Conservation (phyloP, 2,113 vertebrate species). For the Okapia johnstoni region DNA sequence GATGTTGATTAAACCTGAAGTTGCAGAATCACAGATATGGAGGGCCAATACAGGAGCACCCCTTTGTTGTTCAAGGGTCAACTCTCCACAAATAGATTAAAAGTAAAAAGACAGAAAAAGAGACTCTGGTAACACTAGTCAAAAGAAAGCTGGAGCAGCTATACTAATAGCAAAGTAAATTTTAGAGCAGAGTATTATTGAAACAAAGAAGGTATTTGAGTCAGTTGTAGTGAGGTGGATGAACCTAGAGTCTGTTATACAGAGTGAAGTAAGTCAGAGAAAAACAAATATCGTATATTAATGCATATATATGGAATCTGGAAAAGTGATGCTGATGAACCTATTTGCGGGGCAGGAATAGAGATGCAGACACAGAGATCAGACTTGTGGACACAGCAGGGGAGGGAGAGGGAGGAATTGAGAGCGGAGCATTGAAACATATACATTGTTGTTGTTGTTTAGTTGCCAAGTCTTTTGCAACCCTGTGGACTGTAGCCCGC, state of each 20-base stretch:
- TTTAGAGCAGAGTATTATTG: background rate
- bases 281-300: background rate
- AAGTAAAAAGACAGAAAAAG: background rate
- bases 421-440: background rate
- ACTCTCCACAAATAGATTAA: background rate
- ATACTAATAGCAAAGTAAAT: background rate
- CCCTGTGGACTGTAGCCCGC: background rate
- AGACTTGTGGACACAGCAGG: background rate
- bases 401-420: background rate
- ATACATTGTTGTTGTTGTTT: background rate
- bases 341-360: background rate
- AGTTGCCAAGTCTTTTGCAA: background rate
- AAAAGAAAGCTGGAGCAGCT: background rate
- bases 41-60: background rate
- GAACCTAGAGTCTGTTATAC: background rate
- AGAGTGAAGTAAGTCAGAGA: background rate
- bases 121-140: background rate
- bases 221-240: background rate
- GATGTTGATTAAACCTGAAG: background rate
- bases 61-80: background rate
- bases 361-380: background rate
- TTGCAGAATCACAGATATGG: background rate
- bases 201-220: background rate
- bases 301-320: background rate
- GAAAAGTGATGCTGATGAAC: background rate